A percentile compares a stretch with the other conserved stretches of the same genome.
phyloP scores from a whole-genome alignment of 2,797 vertebrate species.

The Gorsachius magnificus region DNA sequence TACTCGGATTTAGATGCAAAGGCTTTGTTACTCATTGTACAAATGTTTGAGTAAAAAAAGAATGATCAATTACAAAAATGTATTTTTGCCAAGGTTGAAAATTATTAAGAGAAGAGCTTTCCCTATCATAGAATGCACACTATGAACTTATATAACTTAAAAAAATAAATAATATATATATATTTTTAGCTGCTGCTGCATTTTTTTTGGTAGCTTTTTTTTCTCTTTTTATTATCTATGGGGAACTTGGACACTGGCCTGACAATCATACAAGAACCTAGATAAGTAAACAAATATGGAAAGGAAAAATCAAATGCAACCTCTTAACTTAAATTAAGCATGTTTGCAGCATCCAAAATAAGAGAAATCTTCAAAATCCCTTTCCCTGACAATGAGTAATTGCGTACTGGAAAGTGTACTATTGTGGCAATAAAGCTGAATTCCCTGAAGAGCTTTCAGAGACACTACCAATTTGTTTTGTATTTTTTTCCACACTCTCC shows the following conservation, averaged over 20 bases:
- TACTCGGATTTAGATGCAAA: constrained; percentile 56
- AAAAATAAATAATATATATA: background rate
- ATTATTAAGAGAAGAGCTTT: constrained; percentile 45
- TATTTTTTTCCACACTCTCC: constrained; percentile 55
- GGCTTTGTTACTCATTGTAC: constrained; percentile 65
- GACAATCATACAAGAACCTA: background rate
- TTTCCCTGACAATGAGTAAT: constrained; percentile 67
- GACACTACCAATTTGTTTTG: constrained; percentile 65
- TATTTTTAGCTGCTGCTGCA: background rate
- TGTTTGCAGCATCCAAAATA: constrained; percentile 26
- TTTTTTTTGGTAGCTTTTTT: background rate
- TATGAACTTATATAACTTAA: background rate
- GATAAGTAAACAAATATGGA: background rate
- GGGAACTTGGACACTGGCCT: background rate
- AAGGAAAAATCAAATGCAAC: constrained; percentile 17
- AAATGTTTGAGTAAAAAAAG: constrained; percentile 56
- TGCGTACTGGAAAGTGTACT: constrained; percentile 36
- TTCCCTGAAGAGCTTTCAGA: constrained; percentile 61
- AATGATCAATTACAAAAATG: constrained; percentile 10
- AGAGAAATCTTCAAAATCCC: constrained; percentile 59
- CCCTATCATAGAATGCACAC: background rate
- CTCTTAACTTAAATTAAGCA: constrained; percentile 34
- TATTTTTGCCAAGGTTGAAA: constrained; percentile 4
- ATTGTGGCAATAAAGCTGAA: constrained; percentile 47
- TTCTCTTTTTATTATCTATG: background rate